A percentile compares a stretch with the other conserved stretches of the same genome.
Conservation (phyloP, 2,797 vertebrate genomes). For the Sphenopsis melanotis region DNA sequence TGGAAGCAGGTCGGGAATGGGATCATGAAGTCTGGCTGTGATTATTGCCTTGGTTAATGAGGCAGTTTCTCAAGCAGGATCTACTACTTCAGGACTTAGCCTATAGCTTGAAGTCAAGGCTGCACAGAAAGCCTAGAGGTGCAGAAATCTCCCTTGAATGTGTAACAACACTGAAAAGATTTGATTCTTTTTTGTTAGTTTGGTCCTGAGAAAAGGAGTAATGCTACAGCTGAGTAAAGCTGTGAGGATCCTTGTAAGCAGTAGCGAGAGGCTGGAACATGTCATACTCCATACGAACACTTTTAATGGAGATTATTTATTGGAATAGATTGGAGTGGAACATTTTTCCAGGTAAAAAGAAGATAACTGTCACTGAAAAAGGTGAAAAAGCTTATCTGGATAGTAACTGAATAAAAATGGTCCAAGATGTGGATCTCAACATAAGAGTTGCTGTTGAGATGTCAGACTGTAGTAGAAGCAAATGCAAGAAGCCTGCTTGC, state of each 20-base stretch:
- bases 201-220: background rate
- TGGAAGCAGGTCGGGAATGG: background rate
- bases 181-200: background rate
- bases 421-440: background rate
- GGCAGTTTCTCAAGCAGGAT: background rate
- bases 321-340: background rate
- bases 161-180: background rate
- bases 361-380: background rate
- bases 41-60: background rate
- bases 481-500: background rate
- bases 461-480: background rate
- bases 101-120: background rate
- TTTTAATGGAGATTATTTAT: background rate
- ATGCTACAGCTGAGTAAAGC: background rate
- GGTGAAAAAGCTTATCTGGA: background rate
- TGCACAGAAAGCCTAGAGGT: background rate
- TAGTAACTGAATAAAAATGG: background rate
- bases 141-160: background rate
- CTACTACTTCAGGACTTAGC: background rate
- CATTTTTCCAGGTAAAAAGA: background rate
- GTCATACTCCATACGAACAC: rapidly evolving
- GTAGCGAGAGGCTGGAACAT: background rate
- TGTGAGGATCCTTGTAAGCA: background rate
- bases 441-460: background rate
- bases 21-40: background rate